phyloP scores from a whole-genome alignment of 2,888 invertebrate genomes.

The Drosophila fungiperda region DNA sequence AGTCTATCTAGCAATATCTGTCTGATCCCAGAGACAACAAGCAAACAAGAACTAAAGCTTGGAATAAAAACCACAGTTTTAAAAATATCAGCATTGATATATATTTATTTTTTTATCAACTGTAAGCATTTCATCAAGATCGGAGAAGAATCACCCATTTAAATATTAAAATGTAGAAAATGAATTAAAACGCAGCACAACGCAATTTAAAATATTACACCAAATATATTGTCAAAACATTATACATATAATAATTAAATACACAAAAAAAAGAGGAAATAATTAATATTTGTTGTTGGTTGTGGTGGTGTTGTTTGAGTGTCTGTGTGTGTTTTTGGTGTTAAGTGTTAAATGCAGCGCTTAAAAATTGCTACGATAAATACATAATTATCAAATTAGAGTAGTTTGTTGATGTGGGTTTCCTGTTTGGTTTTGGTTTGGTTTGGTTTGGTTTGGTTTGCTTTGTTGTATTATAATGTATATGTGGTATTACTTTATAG shows the following conservation, averaged over 20 bases:
- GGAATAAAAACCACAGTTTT: background rate
- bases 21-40: background rate
- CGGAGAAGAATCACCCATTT: background rate
- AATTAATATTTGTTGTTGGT: constrained; percentile 49
- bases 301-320: constrained; percentile 23
- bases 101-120: background rate
- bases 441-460: constrained; percentile 11
- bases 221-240: constrained; percentile 73
- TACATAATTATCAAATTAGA: constrained; percentile 40
- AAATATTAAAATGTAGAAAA: background rate
- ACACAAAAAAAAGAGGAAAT: constrained; percentile 59
- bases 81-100: background rate
- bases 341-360: constrained; percentile 61
- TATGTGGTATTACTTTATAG: constrained; percentile 65
- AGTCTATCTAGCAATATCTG: background rate
- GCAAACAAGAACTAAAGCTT: background rate
- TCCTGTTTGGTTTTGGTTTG: constrained; percentile 12
- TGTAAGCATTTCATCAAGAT: background rate
- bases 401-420: constrained; percentile 25
- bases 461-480: constrained; percentile 37
- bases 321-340: constrained; percentile 19
- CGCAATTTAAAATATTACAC: constrained; percentile 64
- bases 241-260: constrained; percentile 69
- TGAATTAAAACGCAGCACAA: background rate
- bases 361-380: constrained; percentile 43